A percentile compares a stretch with the other conserved stretches of the same genome.
Conservation (phyloP, 2,888 invertebrate species). For the Dromius quadrimaculatus region DNA sequence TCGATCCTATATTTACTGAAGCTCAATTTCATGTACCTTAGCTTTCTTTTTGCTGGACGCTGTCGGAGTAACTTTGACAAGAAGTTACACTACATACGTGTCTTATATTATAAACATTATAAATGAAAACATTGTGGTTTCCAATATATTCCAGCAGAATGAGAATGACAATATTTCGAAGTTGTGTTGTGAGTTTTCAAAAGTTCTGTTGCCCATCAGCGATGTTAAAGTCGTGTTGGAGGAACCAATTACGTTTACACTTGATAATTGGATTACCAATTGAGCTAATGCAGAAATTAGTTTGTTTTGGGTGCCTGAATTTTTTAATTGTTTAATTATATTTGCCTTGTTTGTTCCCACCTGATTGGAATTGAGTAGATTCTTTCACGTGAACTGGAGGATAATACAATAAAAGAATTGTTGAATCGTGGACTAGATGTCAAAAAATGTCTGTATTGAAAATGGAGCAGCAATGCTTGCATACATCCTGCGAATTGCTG, state of each 20-base stretch:
- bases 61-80: slow-evolving; percentile 7
- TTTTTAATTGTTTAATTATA: slow-evolving; percentile 33
- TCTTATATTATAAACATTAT: too few relatives aligned
- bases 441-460: slow-evolving; percentile 1
- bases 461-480: too few relatives aligned
- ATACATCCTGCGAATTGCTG: background rate
- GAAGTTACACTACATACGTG: slow-evolving; percentile 30
- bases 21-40: background rate
- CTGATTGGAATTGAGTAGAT: slow-evolving; percentile 13
- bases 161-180: too few relatives aligned
- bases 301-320: slow-evolving; percentile 20
- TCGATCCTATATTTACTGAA: slow-evolving; percentile 44
- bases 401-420: too few relatives aligned
- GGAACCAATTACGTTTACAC: slow-evolving; percentile 47
- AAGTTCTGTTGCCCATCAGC: slow-evolving; percentile 35
- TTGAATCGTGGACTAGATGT: slow-evolving; percentile 10
- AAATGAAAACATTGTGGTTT: too few relatives aligned
- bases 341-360: slow-evolving; percentile 23
- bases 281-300: slow-evolving; percentile 20
- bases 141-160: too few relatives aligned
- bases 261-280: slow-evolving; percentile 37
- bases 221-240: slow-evolving; percentile 1
- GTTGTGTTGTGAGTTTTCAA: too few relatives aligned
- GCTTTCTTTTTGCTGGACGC: slow-evolving; percentile 4
- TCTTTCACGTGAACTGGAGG: too few relatives aligned